Evolutionary conservation across 2,797 vertebrate species (phyloP), one percentile per base, ranked within the genome.

Genomic region (Botia almorhae): DNA sequence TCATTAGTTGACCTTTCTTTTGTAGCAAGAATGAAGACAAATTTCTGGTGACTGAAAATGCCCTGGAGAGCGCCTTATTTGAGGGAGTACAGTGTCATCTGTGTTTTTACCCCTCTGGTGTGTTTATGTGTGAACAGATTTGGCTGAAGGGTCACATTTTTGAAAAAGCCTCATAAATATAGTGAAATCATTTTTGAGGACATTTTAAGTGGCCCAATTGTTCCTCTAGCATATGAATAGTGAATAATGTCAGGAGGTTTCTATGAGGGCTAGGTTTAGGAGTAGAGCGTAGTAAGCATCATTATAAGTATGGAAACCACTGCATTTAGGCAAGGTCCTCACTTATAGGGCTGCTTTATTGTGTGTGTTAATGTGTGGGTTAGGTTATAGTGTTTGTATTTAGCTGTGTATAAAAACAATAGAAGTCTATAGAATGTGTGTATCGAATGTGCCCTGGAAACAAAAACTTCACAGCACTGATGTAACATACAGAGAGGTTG

Each of bases 1-100:
- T 70, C 43, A 61, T 78, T 70, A 46, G 26, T 48, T 70, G 55
- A 70, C 26, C 13, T 26, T 63, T 16, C 56, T 61, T 70, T 46
- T 70, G 55, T 39, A 36, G 56, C 43, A 36, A 48, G 43, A 78
- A 78, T 63, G 29, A 78, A 71, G 58, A 64, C 26, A 51, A 17
- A 78, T 71, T 12, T 50, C 26, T 53, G n/a, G 50, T 0, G n/a
- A 19, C 43, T 1, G 8, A 69, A 78, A 69, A 50, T 19, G 12
- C 55, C 55, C 21, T 48, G 13, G 29, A 70, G 68, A 78, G 68
- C 16, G 1, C 4, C 63, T 78, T 63, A 36, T 46, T 77, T 50
- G n/a, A 51, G 10, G 21, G 39, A 77, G 12, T 23, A 21, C 11
- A 60, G 19, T 60, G 58, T 21, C 58, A 60, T 60, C 21, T 60